Base-by-base conservation (phyloP, 1,140 invertebrate species). In the Coelopa frigida region DNA sequence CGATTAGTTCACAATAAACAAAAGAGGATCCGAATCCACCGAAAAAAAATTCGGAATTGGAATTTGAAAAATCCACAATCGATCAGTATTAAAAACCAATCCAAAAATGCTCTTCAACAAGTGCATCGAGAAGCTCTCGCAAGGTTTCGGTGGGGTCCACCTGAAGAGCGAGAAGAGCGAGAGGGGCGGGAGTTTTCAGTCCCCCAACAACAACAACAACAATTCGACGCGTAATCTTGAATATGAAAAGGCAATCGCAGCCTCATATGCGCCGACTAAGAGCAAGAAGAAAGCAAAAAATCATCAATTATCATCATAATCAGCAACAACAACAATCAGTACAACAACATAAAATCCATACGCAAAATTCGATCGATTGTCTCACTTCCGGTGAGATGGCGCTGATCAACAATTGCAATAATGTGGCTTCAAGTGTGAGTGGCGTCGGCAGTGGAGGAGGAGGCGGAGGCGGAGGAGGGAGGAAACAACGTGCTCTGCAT, bases 71-170 rank as follows among this genome's bases (percentile, higher is more conserved):
- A 22, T 33, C 38, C 7, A 12, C 6, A 17, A 23, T 11, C 5
- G 24, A 5, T 21, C 38, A 36, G 7, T 8, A 6, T 15, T 8
- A 36, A 36, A 36, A 36, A 36, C 6, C 6, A 26, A 57, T 12
- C 21, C 23, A 22, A 50, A 57, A 58, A 65, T 65, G 59, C 46
- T 65, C n/a, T 65, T 65, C 47, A 65, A 65, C 41, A 65, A 65
- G 48, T 65, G 58, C 39, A 51, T 65, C 27, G 58, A 63, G 35
- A 65, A 65, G 53, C 45, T 65, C 46, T 65, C 62, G 29, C 55
- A 57, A 50, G 62, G 61, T 42, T 33, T 37, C 56, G 46, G 54
- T 29, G 56, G 57, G 48, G 58, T 55, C 43, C 54, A 63, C 14
- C 50, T 50, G 38, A 61, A 55, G 52, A 58, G 54, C 26, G 53